Evolutionary conservation across 2,113 vertebrate genomes (phyloP).

Genomic region (Rissa tridactyla): DNA sequence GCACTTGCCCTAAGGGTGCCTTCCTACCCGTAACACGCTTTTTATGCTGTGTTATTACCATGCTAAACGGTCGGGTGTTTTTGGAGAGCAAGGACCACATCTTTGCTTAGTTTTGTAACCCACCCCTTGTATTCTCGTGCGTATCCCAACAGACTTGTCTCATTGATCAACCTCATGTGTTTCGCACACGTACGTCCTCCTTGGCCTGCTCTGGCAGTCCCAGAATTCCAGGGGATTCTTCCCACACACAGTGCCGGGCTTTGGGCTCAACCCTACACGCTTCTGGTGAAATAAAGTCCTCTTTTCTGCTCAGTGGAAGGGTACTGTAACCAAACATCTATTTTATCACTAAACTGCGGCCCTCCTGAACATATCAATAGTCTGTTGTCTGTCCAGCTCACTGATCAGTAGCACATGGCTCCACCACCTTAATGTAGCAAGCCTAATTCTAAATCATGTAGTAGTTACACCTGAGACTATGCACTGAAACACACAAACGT

Average conservation of each 20-base stretch:
- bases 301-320: neutral
- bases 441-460: neutral
- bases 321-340: neutral
- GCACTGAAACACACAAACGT: accelerated
- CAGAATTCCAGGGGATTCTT: neutral
- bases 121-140: accelerated
- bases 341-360: neutral
- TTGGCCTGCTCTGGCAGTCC: neutral
- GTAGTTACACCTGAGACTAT: accelerated
- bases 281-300: neutral
- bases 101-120: neutral
- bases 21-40: neutral
- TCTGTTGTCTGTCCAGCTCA: neutral
- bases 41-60: neutral
- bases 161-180: accelerated
- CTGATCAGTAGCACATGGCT: neutral
- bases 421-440: accelerated
- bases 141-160: accelerated
- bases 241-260: accelerated
- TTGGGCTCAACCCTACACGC: neutral
- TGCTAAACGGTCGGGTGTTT: accelerated
- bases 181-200: accelerated
- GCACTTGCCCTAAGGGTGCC: neutral
- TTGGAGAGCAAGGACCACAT: neutral
- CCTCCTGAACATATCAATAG: accelerated